Conservation (phyloP, 2,113 vertebrate species). For the Prionailurus bengalensis region DNA sequence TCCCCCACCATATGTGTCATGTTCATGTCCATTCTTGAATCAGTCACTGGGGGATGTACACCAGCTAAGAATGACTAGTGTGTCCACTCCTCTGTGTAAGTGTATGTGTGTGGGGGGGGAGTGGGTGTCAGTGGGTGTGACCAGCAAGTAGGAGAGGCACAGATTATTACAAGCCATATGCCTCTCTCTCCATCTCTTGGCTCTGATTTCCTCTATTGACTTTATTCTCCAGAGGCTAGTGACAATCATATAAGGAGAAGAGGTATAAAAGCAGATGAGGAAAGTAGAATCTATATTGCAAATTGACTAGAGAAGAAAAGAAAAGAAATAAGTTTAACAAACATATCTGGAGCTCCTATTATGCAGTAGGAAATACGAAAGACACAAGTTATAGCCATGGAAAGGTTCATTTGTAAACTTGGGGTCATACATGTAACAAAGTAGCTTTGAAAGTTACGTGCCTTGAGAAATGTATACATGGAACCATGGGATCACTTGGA, state of each 20-base stretch:
- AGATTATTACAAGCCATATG: not conserved
- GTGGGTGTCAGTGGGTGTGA: not conserved
- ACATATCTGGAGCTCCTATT: slow-evolving; percentile 27
- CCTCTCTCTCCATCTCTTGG: not conserved
- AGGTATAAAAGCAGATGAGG: not conserved
- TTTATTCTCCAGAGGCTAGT: slow-evolving; percentile 49
- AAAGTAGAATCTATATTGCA: not conserved
- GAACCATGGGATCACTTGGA: not conserved
- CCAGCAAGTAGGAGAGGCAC: not conserved
- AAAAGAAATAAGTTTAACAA: not conserved
- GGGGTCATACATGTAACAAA: not conserved
- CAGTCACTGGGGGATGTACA: not conserved
- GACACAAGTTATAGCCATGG: not conserved
- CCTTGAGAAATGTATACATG: not conserved
- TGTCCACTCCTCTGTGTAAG: not conserved
- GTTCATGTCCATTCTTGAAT: not conserved
- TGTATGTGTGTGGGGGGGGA: not conserved
- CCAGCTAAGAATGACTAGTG: not conserved
- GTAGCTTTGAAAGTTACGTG: not conserved
- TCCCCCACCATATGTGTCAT: not conserved
- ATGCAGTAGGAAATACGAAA: not conserved
- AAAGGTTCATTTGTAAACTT: slow-evolving; percentile 24
- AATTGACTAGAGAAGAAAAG: not conserved
- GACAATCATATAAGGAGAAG: slow-evolving; percentile 22
- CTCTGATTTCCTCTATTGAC: not conserved